Evolutionary conservation across 2,888 invertebrate species (phyloP), one percentile per base, ranked within the genome.

Genomic region (Fissipunctia ypsillon): DNA sequence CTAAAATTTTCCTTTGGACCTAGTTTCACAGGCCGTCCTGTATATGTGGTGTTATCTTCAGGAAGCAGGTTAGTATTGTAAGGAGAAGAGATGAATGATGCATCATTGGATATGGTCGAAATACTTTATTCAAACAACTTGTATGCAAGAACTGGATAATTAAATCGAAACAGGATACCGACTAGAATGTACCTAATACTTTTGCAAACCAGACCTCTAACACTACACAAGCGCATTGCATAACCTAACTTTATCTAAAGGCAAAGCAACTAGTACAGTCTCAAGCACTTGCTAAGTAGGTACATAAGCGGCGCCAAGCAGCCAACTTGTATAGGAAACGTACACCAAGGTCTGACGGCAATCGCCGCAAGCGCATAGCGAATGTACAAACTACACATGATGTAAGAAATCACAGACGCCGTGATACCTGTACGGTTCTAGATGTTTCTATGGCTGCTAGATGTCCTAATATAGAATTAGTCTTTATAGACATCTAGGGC

Each of bases 291-390:
- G 76, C 31, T 69, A 45, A 69, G 75, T 69, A 45, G 67, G 75
- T 78, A 76, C 50, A 52, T 59, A 76, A 69, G 50, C 31, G 73
- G 81, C 78, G 69, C 75, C 76, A 80, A 80, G 80, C 85, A 87
- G 85, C 83, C 84, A 87, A 76, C 80, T 83, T 86, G 80, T 85
- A 85, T 89, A 91, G 91, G 89, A 92, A 92, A 91, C 83, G 78
- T 80, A 85, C 81, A 54, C 82, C 92, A 93, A 93, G 93, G 93
- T 88, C 91, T 82, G 61, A 56, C 69, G 63, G 68, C 54, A 76
- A 84, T 70, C 79, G 68, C 71, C 73, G 84, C 75, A 64, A 66
- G 71, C 77, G 78, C 83, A 81, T 52, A 64, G 50, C 50, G 64
- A 64, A 52, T 69, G 66, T 48, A n/a, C 50, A 31, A 35, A 60